Percentiles rank a stretch among this genome's conserved stretches.
Evolutionary conservation across 2,888 invertebrate genomes (phyloP).

Genomic region (Teinopalpus imperialis): DNA sequence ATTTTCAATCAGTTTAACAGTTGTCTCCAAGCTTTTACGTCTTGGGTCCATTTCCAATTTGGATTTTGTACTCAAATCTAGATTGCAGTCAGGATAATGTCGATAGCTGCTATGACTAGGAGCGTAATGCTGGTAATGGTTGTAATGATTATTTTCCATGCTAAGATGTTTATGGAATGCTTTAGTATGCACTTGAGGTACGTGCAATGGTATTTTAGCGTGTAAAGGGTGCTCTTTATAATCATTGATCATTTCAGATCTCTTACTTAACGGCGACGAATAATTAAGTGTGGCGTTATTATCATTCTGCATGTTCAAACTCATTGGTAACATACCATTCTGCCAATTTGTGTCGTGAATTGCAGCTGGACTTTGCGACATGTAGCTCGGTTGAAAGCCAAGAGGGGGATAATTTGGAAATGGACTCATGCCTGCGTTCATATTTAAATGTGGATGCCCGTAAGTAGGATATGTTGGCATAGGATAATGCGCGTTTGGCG

Average conservation of each 20-base stretch:
- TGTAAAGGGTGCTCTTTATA: constrained; percentile 28
- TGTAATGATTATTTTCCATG: constrained; percentile 27
- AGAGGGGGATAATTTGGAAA: constrained; percentile 51
- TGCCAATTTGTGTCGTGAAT: constrained; percentile 44
- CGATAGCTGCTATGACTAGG: constrained; percentile 26
- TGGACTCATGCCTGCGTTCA: constrained; percentile 45
- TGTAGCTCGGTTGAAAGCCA: constrained; percentile 42
- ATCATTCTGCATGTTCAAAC: constrained; percentile 49
- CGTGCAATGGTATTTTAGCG: constrained; percentile 43
- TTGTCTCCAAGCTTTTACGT: constrained; percentile 61
- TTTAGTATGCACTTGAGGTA: constrained; percentile 53
- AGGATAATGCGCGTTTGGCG: constrained; percentile 44
- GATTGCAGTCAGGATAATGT: constrained; percentile 36
- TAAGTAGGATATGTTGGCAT: constrained; percentile 50
- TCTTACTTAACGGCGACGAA: constrained; percentile 14
- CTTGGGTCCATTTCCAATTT: constrained; percentile 39
- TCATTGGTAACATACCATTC: constrained; percentile 54
- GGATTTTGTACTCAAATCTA: constrained; percentile 28
- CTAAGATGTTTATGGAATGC: constrained; percentile 42
- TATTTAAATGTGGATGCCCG: constrained; percentile 42
- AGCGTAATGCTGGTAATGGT: constrained; percentile 21
- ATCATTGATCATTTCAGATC: constrained; percentile 28
- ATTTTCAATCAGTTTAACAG: constrained; percentile 62
- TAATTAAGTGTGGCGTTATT: constrained; percentile 27
- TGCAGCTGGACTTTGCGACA: constrained; percentile 38